Conservation (phyloP, 1,140 invertebrate species). For the Tenebrio molitor region DNA sequence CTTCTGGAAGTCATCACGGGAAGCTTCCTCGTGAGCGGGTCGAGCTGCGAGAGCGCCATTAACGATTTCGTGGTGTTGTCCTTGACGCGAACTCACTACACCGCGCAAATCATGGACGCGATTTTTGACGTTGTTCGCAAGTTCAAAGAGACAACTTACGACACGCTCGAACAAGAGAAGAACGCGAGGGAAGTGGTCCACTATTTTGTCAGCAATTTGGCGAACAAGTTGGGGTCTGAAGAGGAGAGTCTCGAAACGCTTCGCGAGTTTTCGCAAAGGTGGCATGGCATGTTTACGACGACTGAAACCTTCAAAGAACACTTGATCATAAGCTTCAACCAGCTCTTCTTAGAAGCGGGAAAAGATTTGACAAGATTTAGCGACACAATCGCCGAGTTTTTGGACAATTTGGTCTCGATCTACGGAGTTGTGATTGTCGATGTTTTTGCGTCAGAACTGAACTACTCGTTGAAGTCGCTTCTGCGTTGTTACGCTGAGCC, state of each 20-base stretch:
- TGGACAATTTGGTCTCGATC: background rate
- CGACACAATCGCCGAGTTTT: background rate
- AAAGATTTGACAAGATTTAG: conserved; percentile 3
- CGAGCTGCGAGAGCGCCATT: background rate
- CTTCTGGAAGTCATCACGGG: background rate
- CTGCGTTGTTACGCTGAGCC: background rate
- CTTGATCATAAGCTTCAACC: background rate
- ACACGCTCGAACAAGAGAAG: too few species aligned
- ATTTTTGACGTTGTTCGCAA: background rate
- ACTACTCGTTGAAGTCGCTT: background rate
- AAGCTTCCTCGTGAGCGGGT: background rate
- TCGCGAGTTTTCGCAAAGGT: background rate
- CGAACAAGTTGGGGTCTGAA: too few species aligned
- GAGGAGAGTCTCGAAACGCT: too few species aligned
- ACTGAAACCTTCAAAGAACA: background rate
- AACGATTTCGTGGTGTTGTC: background rate
- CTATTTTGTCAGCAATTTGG: too few species aligned
- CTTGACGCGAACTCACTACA: background rate
- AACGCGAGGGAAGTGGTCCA: too few species aligned
- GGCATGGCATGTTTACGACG: background rate
- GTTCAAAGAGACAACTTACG: too few species aligned
- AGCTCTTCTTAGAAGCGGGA: background rate
- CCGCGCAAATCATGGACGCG: background rate
- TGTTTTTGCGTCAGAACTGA: background rate
- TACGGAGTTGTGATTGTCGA: background rate